Evolutionary conservation across 1,140 invertebrate genomes (phyloP), one percentile per base, ranked within the genome.

Genomic region (Lepidostoma basale): DNA sequence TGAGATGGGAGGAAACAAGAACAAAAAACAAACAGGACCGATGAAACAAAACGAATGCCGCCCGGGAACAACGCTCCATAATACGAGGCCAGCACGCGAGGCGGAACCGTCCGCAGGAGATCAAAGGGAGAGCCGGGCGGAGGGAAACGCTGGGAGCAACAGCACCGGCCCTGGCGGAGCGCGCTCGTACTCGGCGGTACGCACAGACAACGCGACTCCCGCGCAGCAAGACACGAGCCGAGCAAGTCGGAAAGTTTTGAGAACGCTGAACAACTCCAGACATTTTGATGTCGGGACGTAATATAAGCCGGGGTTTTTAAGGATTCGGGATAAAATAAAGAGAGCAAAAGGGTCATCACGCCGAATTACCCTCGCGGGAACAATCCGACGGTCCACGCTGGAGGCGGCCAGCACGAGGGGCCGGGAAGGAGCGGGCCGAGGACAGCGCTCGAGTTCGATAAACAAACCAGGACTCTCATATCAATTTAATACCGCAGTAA

Each of bases 71-170:
- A 18, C 39, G 40, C 44, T 62, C 28, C 26, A 45, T 62, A 62
- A 62, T 62, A 62, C 59, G 59, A 62, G 59, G 45, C 18, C 22
- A 62, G 30, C 59, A 62, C 59, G 59, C 59, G 40, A 62, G 59
- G 30, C 54, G 54, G 54, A 59, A 59, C 54, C 18, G 54, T 40
- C 20, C 22, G 22, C 4, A 59, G 0, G 54, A 59, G 54, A 59
- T 59, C 54, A 59, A 59, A 59, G 26, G 49, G 40, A 23, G 54
- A 39, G 12, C 30, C 23, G 54, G 30, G 3, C 30, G 39, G 54
- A 36, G 58, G 42, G 26, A 30, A 47, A 22, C 49, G 45, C 30
- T 25, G 47, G 40, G 44, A 64, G 30, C 62, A 33, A 63, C 62
- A 63, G 49, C 33, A 33, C 42, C 22, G 20, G 25, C 49, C 42